Evolutionary conservation across 37 sponge, comb jelly and placozoan species (phyloP), one percentile per base, ranked within the genome.

Genomic region (Mnemiopsis leidyi): DNA sequence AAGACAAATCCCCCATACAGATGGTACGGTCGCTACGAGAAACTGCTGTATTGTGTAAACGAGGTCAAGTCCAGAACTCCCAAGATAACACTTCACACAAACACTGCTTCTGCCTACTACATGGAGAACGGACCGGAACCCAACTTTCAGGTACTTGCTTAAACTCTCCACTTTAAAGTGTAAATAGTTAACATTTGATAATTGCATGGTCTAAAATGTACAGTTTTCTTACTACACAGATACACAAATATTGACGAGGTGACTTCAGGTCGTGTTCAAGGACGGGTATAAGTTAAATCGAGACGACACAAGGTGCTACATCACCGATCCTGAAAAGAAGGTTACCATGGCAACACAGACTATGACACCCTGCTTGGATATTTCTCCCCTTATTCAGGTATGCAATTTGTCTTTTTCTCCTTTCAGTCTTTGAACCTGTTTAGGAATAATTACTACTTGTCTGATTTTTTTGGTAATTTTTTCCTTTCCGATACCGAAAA

Each of bases 21-120:
- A 37, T 85, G 90, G 90, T 85, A 28, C 90, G 36, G 90, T 1
- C 33, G 90, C 61, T 85, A 85, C 90, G 90, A 38, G 3, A 85
- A 85, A 29, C 61, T 85, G 61, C 29, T 85, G 48, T 23, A 28
- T 28, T 28, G 36, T 32, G 61, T 85, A 0, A 85, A 85, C 38
- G 48, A 36, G 5, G 38, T 85, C 48, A 85, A 85, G 29, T 85
- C 90, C 29, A 85, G 90, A 16, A 85, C 90, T 23, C 90, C 90
- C 24, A 85, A 85, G 61, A 85, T 85, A 38, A 85, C 90, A 0
- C 7, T 85, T 0, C 90, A 85, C 90, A 3, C 90, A 23, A 26
- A 28, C 90, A 85, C 40, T n/a, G 90, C 90, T 25, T 85, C 90
- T 0, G 90, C 90, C 1, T 85, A 85, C 48, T 85, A 85, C 61